These are phyloP conservation scores for Metaphire vulgaris DNA, from an alignment of 1,140 invertebrate species.

Conservation along the genomic window DNA sequence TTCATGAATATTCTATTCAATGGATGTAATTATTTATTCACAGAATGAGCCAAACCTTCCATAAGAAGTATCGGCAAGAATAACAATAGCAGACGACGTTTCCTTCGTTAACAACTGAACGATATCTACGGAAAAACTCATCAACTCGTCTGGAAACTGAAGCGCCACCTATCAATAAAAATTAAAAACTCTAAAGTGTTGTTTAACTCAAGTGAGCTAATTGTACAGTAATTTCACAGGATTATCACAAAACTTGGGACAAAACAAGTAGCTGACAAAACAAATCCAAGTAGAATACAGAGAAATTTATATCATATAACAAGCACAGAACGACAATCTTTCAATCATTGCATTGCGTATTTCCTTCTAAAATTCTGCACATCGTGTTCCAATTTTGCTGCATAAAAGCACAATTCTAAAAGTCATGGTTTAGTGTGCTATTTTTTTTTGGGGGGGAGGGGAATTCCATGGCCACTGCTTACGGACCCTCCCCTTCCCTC, in stretches of 20 bases:
- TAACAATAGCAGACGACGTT: conserved; percentile 61
- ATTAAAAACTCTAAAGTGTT: conserved; percentile 1
- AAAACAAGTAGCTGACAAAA: neutral
- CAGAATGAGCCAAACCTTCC: conserved; percentile 62
- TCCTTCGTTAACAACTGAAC: conserved; percentile 59
- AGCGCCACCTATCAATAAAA: conserved; percentile 65
- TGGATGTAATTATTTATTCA: too few species aligned
- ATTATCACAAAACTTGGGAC: too few species aligned
- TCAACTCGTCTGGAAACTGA: conserved; percentile 80
- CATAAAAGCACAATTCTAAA: too few species aligned
- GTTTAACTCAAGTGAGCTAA: neutral
- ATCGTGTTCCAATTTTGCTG: too few species aligned
- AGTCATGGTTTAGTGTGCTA: too few species aligned
- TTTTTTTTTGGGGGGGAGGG: too few species aligned
- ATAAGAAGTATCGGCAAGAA: conserved; percentile 87
- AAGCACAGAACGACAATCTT: too few species aligned
- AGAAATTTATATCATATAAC: neutral
- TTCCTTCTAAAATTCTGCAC: too few species aligned
- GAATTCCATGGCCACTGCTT: too few species aligned
- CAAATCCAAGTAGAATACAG: neutral
- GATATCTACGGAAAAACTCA: conserved; percentile 65
- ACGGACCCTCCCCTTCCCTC: too few species aligned
- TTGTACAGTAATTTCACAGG: neutral
- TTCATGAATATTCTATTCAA: too few species aligned
- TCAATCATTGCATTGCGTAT: too few species aligned